Evolutionary conservation across 2,797 vertebrate genomes (phyloP), one percentile per base, ranked within the genome.

Genomic region (Malacoraja senta): DNA sequence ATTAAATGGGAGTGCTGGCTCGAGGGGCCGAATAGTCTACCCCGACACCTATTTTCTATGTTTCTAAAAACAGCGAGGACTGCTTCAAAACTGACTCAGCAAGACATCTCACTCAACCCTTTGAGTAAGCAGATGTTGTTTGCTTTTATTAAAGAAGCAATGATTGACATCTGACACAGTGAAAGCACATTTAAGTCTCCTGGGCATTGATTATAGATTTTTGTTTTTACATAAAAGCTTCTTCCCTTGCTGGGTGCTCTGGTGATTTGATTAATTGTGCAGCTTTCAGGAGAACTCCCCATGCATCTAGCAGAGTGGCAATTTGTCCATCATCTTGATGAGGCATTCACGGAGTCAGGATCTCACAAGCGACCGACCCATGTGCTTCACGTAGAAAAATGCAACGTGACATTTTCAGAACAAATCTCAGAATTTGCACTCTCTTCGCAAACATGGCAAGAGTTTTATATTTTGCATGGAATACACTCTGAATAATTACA

Each of bases 221-320:
- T 44, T 32, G 72, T 91, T 74, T 71, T 44, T 32, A 91, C 19
- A 53, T 74, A 91, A 91, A 91, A 72, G 88, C 88, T 44, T 21
- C 68, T 72, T 2, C 32, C 35, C 71, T 72, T 91, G 35, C 68
- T 68, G 88, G 68, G 8, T 83, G 32, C 24, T 6, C 1, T 3
- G 32, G 80, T 21, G 38, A 72, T 71, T 91, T 91, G 68, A 44
- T 92, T 53, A 29, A 19, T 26, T 29, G 1, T 29, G 58, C 7
- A 35, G 86, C 58, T 68, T 32, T 53, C 44, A 6, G 35, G 68
- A 19, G 21, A 44, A 12, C n/a, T 35, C n/a, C n/a, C 65, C 32
- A n/a, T 88, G 63, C 29, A 88, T 35, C 65, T 88, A 32, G n/a
- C 84, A 35, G 29, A 9, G n/a, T 32, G 17, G 84, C 19, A 68